phyloP scores from a whole-genome alignment of 2,797 vertebrate genomes.

The Fistularia tabacaria region DNA sequence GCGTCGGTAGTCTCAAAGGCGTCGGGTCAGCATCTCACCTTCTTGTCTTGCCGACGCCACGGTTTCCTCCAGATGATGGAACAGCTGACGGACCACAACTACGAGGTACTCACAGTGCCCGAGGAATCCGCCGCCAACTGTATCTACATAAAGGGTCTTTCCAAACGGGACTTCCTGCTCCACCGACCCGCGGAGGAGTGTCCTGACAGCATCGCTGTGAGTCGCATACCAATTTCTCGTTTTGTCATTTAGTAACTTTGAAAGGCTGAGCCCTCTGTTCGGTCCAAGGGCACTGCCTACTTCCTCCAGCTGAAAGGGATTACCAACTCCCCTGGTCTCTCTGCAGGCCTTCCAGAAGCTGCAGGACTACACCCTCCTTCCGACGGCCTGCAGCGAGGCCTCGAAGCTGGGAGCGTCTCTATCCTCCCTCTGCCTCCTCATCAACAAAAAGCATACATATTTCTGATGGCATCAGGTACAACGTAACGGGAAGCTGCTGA shows the following conservation, averaged over 20 bases:
- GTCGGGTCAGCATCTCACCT: neutral
- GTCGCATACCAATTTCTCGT: constrained; percentile 78
- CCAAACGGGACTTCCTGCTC: constrained; percentile 79
- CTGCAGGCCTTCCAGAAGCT: constrained; percentile 85
- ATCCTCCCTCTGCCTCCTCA: constrained; percentile 86
- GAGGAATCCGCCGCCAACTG: constrained; percentile 86
- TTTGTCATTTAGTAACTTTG: neutral
- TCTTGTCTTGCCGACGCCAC: constrained; percentile 11
- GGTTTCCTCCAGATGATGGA: constrained; percentile 82
- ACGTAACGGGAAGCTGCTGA: too few species aligned
- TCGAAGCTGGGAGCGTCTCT: constrained; percentile 84
- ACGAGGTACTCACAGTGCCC: constrained; percentile 83
- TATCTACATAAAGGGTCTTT: constrained; percentile 79
- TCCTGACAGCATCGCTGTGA: constrained; percentile 79
- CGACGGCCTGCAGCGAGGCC: constrained; percentile 85
- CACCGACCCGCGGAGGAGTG: constrained; percentile 84
- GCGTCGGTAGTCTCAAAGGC: too few species aligned
- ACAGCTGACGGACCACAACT: constrained; percentile 87
- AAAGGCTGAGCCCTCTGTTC: too few species aligned
- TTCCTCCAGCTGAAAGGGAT: neutral
- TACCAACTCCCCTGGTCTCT: neutral
- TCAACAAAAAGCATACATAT: constrained; percentile 80
- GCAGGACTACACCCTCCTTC: constrained; percentile 84
- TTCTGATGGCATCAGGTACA: constrained; percentile 41
- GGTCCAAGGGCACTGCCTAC: too few species aligned